Evolutionary conservation across 2,888 invertebrate species (phyloP).

Genomic region (Parnassius apollo): DNA sequence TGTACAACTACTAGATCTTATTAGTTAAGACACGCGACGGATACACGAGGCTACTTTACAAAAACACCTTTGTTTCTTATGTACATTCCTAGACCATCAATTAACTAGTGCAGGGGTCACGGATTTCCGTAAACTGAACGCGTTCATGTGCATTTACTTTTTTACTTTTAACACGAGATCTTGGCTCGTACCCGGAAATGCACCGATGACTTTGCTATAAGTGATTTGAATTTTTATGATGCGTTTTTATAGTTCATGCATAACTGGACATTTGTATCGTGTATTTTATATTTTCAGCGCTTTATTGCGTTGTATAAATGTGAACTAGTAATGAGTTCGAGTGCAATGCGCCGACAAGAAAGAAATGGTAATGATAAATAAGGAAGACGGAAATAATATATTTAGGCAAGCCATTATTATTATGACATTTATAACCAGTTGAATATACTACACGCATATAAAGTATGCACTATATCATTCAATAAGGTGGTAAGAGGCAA

Average conservation of each 20-base stretch:
- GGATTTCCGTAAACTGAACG: conserved; percentile 27
- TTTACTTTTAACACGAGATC: conserved; percentile 5
- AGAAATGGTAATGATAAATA: not conserved
- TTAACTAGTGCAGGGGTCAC: conserved; percentile 27
- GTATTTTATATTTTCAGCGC: conserved; percentile 19
- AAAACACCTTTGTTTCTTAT: conserved; percentile 6
- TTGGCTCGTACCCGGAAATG: conserved; percentile 33
- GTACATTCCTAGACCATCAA: conserved; percentile 7
- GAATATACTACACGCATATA: no score
- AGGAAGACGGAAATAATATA: not conserved
- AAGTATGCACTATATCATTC: no score
- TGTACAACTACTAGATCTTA: not conserved
- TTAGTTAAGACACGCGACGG: conserved; percentile 4
- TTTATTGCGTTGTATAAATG: conserved; percentile 6
- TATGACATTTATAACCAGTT: no score
- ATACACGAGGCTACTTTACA: not conserved
- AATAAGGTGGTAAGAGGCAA: no score
- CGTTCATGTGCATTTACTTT: conserved; percentile 28
- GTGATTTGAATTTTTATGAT: conserved; percentile 15
- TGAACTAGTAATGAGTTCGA: not conserved
- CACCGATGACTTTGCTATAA: conserved; percentile 31
- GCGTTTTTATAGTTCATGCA: conserved; percentile 29
- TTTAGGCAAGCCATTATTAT: no score
- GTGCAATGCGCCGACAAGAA: not conserved
- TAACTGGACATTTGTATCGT: conserved; percentile 29